These are phyloP conservation scores for Artibeus lituratus DNA, from an alignment of 2,797 vertebrate species.

Conservation along the genomic window DNA sequence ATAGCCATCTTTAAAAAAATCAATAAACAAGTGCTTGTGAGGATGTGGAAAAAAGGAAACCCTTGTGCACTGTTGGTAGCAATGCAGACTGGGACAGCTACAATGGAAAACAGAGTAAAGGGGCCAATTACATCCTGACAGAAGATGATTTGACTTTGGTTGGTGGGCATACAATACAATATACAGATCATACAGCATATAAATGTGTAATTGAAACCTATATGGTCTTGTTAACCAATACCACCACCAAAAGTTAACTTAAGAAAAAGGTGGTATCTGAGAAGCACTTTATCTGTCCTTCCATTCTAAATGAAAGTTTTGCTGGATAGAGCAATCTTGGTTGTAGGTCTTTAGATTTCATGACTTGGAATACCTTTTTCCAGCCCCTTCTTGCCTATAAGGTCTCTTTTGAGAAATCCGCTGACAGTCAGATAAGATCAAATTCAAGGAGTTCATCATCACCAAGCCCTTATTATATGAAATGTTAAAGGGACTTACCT, in stretches of 20 bases:
- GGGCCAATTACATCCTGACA: neutral
- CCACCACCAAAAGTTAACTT: neutral
- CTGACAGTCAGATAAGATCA: too few relatives aligned
- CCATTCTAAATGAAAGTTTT: too few relatives aligned
- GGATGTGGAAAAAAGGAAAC: neutral
- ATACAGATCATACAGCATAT: neutral
- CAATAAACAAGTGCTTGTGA: neutral
- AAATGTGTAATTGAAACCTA: neutral
- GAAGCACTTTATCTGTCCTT: too few relatives aligned
- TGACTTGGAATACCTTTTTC: too few relatives aligned
- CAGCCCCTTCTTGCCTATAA: too few relatives aligned
- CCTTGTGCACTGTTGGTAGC: neutral
- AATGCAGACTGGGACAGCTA: neutral
- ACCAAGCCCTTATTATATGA: too few relatives aligned
- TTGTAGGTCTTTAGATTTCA: too few relatives aligned
- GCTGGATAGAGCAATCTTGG: too few relatives aligned
- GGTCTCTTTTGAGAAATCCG: too few relatives aligned
- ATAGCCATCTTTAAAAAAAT: neutral
- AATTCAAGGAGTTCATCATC: too few relatives aligned
- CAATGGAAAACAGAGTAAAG: neutral
- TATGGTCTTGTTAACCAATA: neutral
- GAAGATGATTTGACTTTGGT: neutral
- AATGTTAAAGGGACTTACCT: too few relatives aligned
- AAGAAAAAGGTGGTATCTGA: neutral
- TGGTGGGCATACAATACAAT: neutral